Conservation (phyloP, 2,113 vertebrate genomes). For the Bettongia penicillata region DNA sequence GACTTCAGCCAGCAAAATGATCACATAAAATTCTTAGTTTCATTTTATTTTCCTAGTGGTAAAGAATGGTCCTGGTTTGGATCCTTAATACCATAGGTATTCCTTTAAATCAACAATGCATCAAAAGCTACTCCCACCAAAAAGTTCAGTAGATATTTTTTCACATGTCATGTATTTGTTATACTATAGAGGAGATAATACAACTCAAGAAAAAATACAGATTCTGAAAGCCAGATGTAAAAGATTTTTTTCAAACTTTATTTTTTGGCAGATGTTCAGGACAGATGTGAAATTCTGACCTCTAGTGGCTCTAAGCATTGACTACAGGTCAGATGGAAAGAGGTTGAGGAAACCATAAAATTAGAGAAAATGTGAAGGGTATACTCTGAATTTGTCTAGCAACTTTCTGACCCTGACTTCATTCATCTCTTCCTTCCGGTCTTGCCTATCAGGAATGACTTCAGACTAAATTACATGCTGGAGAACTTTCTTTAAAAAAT, state of each 20-base stretch:
- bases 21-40: neutral
- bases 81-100: neutral
- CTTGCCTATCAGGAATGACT: neutral
- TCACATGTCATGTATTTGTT: neutral
- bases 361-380: neutral
- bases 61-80: neutral
- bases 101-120: neutral
- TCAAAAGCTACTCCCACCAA: neutral
- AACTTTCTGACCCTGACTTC: neutral
- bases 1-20: neutral
- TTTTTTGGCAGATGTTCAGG: neutral
- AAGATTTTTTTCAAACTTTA: neutral
- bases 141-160: neutral
- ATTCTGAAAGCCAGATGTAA: neutral
- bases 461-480: neutral
- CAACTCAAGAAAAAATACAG: constrained; percentile 21
- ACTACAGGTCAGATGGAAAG: constrained; percentile 14
- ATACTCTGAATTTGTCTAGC: neutral
- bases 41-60: constrained; percentile 24
- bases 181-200: neutral
- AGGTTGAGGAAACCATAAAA: neutral
- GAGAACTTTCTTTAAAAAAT: neutral
- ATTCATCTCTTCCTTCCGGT: neutral
- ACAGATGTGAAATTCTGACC: constrained; percentile 63
- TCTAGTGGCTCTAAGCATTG: constrained; percentile 59